Base-by-base conservation (phyloP, 2,888 invertebrate species). In the Apomyelois bistriatella region DNA sequence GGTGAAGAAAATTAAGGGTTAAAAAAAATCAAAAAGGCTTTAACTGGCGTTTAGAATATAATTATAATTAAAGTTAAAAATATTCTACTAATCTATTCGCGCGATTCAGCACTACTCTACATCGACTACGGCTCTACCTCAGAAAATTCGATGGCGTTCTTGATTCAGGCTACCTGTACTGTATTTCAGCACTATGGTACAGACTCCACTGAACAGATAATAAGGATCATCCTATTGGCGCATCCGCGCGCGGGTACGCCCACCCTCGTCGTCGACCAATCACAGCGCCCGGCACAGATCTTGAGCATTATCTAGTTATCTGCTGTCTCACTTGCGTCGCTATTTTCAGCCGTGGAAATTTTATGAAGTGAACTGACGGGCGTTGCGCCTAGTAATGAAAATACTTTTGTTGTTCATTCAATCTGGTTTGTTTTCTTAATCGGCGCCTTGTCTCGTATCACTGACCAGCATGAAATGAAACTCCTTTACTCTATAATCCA, bases 141-240 rank as follows among this genome's bases (percentile, higher is more conserved):
- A 5, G 28, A 9, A 32, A 32, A 32, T 9, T 32, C 52, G 55
- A 59, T 59, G 55, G 55, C 59, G 58, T 8, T 48, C 58, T 64
- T 59, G 61, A 62, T 62, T 62, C 69, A 53, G 66, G 69, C 61
- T 74, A 80, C 76, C 75, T 76, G 78, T 64, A 64, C 38, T 16
- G 16, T 61, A 73, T 72, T 70, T 68, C 66, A 68, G 66, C 72
- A 72, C 22, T 22, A 22, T 22, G 22, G 22, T 22, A 22, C 84
- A 84, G 84, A 83, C 71, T 84, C 86, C 72, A 65, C 65, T 79
- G 90, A 87, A 86, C 79, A 88, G 89, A 90, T 87, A 89, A 90
- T 82, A 79, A 75, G 80, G 86, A 74, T 71, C 85, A 90, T 90
- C 90, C 87, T 85, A 92, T 92, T 91, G 92, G 91, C 90, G 91